These are phyloP conservation scores for Zaprionus lachaisei DNA, from an alignment of 1,140 invertebrate genomes.

Conservation along the genomic window DNA sequence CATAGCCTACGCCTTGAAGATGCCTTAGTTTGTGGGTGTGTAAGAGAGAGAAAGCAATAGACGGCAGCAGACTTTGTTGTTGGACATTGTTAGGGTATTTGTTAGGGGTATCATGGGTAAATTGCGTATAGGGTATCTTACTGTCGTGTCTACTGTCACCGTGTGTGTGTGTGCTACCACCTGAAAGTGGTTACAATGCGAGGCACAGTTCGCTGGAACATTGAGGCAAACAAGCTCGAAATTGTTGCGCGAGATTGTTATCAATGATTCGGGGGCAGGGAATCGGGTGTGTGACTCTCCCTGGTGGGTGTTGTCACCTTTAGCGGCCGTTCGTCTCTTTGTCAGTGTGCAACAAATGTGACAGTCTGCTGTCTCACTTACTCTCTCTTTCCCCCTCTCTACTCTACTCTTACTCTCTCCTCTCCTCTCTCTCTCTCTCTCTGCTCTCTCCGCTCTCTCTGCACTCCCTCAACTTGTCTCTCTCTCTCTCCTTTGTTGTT, in stretches of 20 bases:
- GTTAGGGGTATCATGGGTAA: too few species aligned
- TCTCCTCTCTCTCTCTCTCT: not conserved
- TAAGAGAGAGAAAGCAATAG: too few species aligned
- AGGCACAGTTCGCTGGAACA: conserved; percentile 21
- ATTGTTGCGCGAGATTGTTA: conserved; percentile 66
- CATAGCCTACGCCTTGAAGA: too few species aligned
- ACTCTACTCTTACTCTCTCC: not conserved
- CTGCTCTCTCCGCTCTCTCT: not conserved
- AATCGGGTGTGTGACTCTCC: not conserved
- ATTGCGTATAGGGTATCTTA: too few species aligned
- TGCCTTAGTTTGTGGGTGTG: too few species aligned
- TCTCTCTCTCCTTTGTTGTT: conserved; percentile 19
- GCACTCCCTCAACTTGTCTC: not conserved
- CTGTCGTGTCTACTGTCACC: too few species aligned
- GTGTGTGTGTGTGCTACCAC: not conserved
- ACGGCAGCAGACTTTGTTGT: too few species aligned
- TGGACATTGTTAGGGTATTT: too few species aligned
- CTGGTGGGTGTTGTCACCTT: conserved; percentile 54
- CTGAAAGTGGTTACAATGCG: not conserved
- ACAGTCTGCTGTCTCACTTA: not conserved
- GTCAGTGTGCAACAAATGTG: conserved; percentile 61
- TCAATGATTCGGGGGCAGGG: conserved; percentile 44
- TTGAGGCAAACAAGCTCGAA: conserved; percentile 58
- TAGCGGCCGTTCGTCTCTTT: conserved; percentile 21
- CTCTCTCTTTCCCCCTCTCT: not conserved